A percentile compares a stretch with the other conserved stretches of the same genome.
Conservation (phyloP, 2,113 vertebrate genomes). For the Chaetops frenatus region DNA sequence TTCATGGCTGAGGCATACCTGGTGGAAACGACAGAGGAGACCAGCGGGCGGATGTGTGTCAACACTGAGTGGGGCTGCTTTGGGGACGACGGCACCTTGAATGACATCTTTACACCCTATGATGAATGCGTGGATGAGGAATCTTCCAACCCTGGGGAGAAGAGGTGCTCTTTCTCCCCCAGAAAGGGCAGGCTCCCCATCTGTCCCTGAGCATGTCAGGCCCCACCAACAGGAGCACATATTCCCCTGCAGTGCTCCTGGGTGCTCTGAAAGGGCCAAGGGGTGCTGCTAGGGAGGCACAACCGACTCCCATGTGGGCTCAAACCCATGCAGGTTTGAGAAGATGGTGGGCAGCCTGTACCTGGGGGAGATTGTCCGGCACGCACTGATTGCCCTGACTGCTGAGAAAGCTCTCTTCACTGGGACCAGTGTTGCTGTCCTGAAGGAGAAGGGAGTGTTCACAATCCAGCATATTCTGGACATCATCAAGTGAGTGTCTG, state of each 20-base stretch:
- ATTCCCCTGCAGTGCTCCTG: neutral
- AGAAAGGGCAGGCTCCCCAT: neutral
- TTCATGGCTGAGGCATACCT: conserved; percentile 70
- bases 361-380: conserved; percentile 77
- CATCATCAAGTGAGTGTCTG: conserved; percentile 74
- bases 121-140: conserved; percentile 69
- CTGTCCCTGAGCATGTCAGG: neutral
- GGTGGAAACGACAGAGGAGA: conserved; percentile 28
- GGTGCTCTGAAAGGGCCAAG: neutral
- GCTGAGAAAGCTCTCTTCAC: conserved; percentile 67
- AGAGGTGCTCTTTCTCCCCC: neutral
- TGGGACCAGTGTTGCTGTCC: neutral
- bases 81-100: conserved; percentile 24
- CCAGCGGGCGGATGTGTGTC: conserved; percentile 60
- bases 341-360: conserved; percentile 85
- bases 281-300: neutral
- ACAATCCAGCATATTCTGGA: conserved; percentile 70
- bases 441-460: conserved; percentile 53
- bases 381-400: conserved; percentile 66
- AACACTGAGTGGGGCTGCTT: conserved; percentile 73
- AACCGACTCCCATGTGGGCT: neutral
- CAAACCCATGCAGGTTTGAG: conserved; percentile 74
- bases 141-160: conserved; percentile 44
- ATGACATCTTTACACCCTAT: conserved; percentile 66
- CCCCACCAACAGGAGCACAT: neutral